Conservation (phyloP, 2,113 vertebrate genomes). For the Sporophila hypoxantha region DNA sequence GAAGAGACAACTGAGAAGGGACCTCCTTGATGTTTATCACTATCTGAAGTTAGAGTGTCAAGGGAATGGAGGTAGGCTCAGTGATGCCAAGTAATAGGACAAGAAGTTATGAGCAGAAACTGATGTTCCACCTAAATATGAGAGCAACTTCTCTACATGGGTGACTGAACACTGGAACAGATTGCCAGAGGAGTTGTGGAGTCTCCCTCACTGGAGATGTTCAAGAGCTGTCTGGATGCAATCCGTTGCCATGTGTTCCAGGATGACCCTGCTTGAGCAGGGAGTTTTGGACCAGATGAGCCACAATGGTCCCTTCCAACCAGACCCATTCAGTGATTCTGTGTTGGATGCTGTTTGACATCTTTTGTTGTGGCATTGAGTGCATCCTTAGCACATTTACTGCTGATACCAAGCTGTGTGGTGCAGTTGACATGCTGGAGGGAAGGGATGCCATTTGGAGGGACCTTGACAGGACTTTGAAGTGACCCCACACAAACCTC, state of each 20-base stretch:
- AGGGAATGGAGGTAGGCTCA: neutral
- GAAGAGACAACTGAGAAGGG: neutral
- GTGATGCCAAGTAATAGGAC: too few relatives aligned
- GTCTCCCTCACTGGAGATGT: neutral
- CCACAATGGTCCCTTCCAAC: neutral
- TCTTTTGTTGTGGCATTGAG: neutral
- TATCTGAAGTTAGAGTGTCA: neutral
- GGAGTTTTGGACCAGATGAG: neutral
- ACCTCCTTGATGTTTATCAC: neutral
- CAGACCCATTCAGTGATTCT: neutral
- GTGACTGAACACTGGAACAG: neutral
- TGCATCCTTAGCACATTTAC: neutral
- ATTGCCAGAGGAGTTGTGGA: neutral
- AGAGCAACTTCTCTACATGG: neutral
- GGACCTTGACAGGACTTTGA: neutral
- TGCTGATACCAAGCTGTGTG: neutral
- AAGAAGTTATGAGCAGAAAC: accelerated
- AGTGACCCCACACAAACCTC: neutral
- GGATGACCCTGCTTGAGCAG: neutral
- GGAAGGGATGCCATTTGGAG: neutral
- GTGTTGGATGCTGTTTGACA: neutral
- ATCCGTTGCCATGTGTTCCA: neutral
- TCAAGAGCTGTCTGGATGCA: neutral
- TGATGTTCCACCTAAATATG: neutral
- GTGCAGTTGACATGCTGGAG: accelerated